Percentiles rank a stretch among this genome's conserved stretches.
Evolutionary conservation across 2,797 vertebrate species (phyloP).

Genomic region (Typhlichthys eigenmanni): DNA sequence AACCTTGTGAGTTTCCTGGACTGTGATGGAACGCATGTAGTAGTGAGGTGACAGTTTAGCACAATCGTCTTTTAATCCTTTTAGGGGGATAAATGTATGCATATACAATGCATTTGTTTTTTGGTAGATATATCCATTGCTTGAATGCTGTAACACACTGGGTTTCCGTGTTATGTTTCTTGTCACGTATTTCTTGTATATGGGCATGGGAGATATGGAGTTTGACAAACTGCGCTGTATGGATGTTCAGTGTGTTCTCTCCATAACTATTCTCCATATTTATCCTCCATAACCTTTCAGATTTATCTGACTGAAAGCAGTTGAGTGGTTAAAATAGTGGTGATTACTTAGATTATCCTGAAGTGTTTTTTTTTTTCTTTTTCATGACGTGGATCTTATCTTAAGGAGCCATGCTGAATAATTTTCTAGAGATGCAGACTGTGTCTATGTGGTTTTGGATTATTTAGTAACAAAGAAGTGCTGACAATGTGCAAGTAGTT

Average conservation of each 20-base stretch:
- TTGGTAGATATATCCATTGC: constrained; percentile 6
- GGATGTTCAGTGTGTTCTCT: not conserved
- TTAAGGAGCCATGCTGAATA: no score
- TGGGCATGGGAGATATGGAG: not conserved
- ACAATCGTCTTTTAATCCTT: constrained; percentile 16
- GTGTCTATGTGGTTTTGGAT: no score
- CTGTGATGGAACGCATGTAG: constrained; percentile 10
- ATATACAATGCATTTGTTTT: constrained; percentile 7
- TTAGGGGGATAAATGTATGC: not conserved
- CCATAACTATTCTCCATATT: no score
- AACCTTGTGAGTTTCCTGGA: constrained; percentile 4
- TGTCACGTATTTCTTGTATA: not conserved
- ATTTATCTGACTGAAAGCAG: no score
- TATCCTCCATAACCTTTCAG: no score
- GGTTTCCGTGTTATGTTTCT: constrained; percentile 3
- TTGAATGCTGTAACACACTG: constrained; percentile 9
- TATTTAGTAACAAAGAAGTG: no score
- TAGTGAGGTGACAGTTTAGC: constrained; percentile 24
- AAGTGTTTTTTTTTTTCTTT: no score
- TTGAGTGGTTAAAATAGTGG: no score
- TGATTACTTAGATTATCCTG: no score
- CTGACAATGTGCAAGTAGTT: no score
- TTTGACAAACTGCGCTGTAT: not conserved
- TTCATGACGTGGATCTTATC: no score
- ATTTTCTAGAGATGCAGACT: no score